Evolutionary conservation across 2,113 vertebrate genomes (phyloP).

Genomic region (Rhea pennata): DNA sequence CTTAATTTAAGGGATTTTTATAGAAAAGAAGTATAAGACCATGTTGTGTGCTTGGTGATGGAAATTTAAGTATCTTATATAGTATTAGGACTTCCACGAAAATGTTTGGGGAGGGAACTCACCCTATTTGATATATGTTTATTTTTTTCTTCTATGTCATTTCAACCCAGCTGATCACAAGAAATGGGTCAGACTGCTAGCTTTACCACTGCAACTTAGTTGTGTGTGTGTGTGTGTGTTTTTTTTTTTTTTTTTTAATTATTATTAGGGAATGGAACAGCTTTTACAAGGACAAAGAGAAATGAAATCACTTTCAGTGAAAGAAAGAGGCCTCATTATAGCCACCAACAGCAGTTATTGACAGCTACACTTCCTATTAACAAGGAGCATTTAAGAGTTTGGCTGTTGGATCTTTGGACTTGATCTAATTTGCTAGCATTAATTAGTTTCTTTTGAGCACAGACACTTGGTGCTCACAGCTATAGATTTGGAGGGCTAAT

Average conservation of each 20-base stretch:
- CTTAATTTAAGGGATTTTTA: constrained; percentile 25
- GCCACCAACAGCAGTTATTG: constrained; percentile 88
- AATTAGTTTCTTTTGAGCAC: constrained; percentile 91
- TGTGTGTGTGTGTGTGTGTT: background rate
- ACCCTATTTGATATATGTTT: background rate
- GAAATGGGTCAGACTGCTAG: constrained; percentile 77
- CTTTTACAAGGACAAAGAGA: constrained; percentile 85
- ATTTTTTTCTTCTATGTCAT: constrained; percentile 44
- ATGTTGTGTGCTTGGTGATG: constrained; percentile 31
- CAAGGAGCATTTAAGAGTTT: constrained; percentile 89
- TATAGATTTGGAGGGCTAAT: constrained; percentile 90
- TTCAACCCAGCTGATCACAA: constrained; percentile 76
- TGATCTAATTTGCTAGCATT: constrained; percentile 98
- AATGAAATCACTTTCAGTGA: constrained; percentile 93
- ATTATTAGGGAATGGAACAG: constrained; percentile 77
- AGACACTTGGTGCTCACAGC: constrained; percentile 90
- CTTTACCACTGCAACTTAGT: constrained; percentile 69
- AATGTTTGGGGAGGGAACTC: constrained; percentile 38
- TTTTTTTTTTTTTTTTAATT: background rate
- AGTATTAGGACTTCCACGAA: constrained; percentile 47
- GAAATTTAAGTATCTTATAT: constrained; percentile 53
- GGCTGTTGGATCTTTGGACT: constrained; percentile 89
- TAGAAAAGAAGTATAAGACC: background rate
- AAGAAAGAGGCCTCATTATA: constrained; percentile 89
- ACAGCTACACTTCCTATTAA: constrained; percentile 87